Percentiles rank a stretch among this genome's conserved stretches.
Conservation (phyloP, 2,888 invertebrate species). For the Dasypolia templi region DNA sequence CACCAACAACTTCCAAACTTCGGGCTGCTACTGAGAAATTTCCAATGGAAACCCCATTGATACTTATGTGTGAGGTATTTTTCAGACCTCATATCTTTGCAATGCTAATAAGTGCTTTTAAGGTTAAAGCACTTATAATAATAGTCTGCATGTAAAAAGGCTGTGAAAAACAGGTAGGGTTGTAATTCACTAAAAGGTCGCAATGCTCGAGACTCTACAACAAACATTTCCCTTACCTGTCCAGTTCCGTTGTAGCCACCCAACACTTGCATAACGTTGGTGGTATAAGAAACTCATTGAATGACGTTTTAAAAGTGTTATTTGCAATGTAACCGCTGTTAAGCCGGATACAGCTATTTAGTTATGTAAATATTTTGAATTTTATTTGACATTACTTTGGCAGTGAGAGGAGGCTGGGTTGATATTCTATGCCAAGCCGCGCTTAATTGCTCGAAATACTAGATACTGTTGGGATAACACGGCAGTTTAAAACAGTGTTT, state of each 20-base stretch:
- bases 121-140: neutral
- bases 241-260: slow-evolving; percentile 8
- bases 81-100: neutral
- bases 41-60: too few species aligned
- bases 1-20: too few species aligned
- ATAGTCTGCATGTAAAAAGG: neutral
- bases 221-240: neutral
- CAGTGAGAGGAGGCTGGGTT: neutral
- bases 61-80: too few species aligned
- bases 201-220: neutral
- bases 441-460: neutral
- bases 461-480: neutral
- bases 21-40: too few species aligned
- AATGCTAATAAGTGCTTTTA: neutral
- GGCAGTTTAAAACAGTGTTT: neutral
- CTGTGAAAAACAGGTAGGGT: too few species aligned
- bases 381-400: neutral
- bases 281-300: slow-evolving; percentile 24
- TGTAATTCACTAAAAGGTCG: neutral
- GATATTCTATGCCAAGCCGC: neutral
- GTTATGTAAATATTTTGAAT: neutral
- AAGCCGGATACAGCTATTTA: slow-evolving; percentile 7
- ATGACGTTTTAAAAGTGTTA: slow-evolving; percentile 11
- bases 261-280: slow-evolving; percentile 17
- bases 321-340: slow-evolving; percentile 1